Evolutionary conservation across 1,140 invertebrate species (phyloP).

Genomic region (Halesus radiatus): DNA sequence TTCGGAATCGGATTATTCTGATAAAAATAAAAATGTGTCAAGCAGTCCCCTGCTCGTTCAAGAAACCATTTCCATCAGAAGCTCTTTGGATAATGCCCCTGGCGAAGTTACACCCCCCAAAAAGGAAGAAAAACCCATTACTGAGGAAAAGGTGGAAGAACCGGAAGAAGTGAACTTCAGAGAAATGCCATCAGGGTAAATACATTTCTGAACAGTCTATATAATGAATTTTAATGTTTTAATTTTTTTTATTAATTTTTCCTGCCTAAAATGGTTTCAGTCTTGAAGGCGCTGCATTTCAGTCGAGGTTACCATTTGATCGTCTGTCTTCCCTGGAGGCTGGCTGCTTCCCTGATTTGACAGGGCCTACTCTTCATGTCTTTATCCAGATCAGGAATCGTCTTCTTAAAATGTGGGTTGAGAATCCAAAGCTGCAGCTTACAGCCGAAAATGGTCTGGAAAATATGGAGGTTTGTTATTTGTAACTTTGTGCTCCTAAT

Average conservation of each 20-base stretch:
- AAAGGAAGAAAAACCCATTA: conserved; percentile 67
- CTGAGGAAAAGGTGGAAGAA: conserved; percentile 68
- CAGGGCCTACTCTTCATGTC: conserved; percentile 86
- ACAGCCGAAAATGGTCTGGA: conserved; percentile 85
- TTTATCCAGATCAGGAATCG: conserved; percentile 95
- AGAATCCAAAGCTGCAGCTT: conserved; percentile 95
- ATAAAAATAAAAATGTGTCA: conserved; percentile 73
- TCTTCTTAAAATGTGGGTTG: conserved; percentile 96
- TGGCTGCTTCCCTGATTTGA: conserved; percentile 93
- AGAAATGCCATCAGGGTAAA: conserved; percentile 69
- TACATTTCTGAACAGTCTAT: background rate
- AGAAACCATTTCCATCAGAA: conserved; percentile 65
- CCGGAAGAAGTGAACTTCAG: conserved; percentile 71
- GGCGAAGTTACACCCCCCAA: conserved; percentile 58
- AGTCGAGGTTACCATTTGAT: conserved; percentile 93
- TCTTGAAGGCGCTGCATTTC: conserved; percentile 93
- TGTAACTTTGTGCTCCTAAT: no score
- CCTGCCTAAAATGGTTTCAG: conserved; percentile 65
- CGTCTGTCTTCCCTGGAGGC: conserved; percentile 96
- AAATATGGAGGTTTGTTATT: conserved; percentile 77
- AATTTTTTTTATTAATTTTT: background rate
- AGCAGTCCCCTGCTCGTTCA: conserved; percentile 64
- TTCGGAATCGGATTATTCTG: conserved; percentile 75
- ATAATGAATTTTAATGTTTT: background rate
- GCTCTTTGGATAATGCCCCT: conserved; percentile 35